phyloP scores from a whole-genome alignment of 1,140 invertebrate species.

The Drosophila sturtevanti region DNA sequence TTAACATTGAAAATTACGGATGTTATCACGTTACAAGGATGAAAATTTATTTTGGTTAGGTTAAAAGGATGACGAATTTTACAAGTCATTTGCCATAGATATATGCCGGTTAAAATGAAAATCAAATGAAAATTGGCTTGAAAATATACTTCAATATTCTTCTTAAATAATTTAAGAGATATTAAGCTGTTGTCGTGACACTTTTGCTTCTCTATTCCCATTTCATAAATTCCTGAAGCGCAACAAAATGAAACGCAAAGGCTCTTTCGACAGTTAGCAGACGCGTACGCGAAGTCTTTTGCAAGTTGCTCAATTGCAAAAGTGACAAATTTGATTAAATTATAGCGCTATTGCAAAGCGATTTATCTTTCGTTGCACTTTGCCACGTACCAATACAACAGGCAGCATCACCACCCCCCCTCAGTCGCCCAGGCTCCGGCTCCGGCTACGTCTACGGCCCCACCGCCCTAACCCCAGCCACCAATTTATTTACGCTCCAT shows the following conservation, averaged over 20 bases:
- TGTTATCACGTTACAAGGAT: no score
- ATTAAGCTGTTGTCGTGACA: background rate
- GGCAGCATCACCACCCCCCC: background rate
- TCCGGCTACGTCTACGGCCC: no score
- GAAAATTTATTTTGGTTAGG: no score
- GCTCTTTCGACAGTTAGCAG: background rate
- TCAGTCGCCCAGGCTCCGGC: no score
- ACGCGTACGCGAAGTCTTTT: background rate
- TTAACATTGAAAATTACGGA: no score
- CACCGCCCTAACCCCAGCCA: background rate
- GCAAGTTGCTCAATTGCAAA: slow-evolving; percentile 74
- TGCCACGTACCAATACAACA: slow-evolving; percentile 35
- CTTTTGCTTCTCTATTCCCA: slow-evolving; percentile 6
- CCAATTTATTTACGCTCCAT: background rate
- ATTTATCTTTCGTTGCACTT: slow-evolving; percentile 76
- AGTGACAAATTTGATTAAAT: slow-evolving; percentile 81
- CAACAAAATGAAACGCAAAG: background rate
- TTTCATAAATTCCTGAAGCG: slow-evolving; percentile 62
- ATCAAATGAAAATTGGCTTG: no score
- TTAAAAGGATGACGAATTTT: no score
- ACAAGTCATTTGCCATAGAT: no score
- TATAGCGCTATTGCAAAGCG: slow-evolving; percentile 79
- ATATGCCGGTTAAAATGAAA: no score
- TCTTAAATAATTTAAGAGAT: slow-evolving; percentile 3
- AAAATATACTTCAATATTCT: slow-evolving; percentile 15